Evolutionary conservation across 2,113 vertebrate species (phyloP), one percentile per base, ranked within the genome.

Genomic region (Telmatochromis brichardi): DNA sequence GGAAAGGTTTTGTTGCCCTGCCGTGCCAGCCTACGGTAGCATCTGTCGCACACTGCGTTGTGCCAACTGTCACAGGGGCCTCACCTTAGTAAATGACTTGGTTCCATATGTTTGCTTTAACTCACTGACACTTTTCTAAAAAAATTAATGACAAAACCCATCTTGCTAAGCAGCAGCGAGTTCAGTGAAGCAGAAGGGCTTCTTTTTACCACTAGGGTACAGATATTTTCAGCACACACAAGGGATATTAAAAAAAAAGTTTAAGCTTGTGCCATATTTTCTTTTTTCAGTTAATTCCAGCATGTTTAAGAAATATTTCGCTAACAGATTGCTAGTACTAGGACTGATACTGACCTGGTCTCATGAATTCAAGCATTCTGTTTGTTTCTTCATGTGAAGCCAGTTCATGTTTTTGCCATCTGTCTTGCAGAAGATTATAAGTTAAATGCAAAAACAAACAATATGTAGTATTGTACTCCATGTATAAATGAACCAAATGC

Each of bases 61-160:
- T 79, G 92, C 92, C 94, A 94, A 94, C 92, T 92, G 91, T 91
- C 89, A 80, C 89, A 90, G 86, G 86, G 88, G 90, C 58, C 86
- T 90, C 83, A 90, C 90, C 92, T 93, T 80, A 71, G 84, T 85
- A 90, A 90, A 94, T 87, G 80, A 93, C 89, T 87, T 45, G 55
- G 45, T 87, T 93, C 92, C 90, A 89, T 95, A 93, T 94, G 91
- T 65, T 89, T 21, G 45, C 85, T 88, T 90, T 92, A 28, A 92
- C 85, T 93, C 80, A 92, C 88, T 81, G 85, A 87, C 85, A 84
- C 81, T 71, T 90, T 89, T 92, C 37, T 80, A 11, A 47, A 76
- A 63, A 81, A 79, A 88, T 7, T 79, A 91, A 84, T n/a, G 85
- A 37, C 80, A 82, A 47, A 89, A 83, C 31, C 73, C 33, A n/a